Percentiles rank a stretch among this genome's conserved stretches.
These are phyloP conservation scores for Eonycteris spelaea DNA, from an alignment of 2,113 vertebrate species.

Conservation along the genomic window DNA sequence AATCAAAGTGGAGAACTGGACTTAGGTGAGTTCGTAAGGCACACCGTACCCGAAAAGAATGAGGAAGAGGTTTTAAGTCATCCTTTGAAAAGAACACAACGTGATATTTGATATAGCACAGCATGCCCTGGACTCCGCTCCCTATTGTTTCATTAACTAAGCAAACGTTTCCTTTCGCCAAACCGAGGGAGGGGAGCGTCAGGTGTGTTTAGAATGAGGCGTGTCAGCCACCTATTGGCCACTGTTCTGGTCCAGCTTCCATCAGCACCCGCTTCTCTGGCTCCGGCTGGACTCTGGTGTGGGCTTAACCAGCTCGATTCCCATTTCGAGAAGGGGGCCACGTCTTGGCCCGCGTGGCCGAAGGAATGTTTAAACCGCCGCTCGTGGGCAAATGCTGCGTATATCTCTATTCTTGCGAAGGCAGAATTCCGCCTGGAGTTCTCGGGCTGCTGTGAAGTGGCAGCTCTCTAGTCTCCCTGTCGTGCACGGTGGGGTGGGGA, in stretches of 20 bases:
- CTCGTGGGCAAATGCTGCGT: too few species aligned
- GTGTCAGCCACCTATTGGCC: rapidly evolving
- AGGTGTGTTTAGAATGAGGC: neutral
- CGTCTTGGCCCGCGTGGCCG: neutral
- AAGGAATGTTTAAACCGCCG: rapidly evolving
- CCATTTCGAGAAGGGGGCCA: neutral
- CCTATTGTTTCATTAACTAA: neutral
- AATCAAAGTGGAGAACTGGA: neutral
- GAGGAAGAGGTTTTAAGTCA: neutral
- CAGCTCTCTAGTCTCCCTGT: neutral
- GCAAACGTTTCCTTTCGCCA: neutral
- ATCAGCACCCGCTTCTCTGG: neutral
- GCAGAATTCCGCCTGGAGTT: neutral
- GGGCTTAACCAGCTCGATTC: neutral
- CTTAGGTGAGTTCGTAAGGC: neutral
- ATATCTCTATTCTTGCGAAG: neutral
- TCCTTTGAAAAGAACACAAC: neutral
- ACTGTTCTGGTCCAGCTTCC: too few species aligned
- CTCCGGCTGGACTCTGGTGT: neutral
- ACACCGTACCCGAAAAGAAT: neutral
- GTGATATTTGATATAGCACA: neutral
- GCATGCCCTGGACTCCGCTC: neutral
- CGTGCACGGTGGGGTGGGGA: neutral
- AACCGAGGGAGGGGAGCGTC: neutral
- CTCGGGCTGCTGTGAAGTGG: neutral